These are phyloP conservation scores for Whitmania pigra DNA, from an alignment of 1,140 invertebrate genomes.

Conservation along the genomic window DNA sequence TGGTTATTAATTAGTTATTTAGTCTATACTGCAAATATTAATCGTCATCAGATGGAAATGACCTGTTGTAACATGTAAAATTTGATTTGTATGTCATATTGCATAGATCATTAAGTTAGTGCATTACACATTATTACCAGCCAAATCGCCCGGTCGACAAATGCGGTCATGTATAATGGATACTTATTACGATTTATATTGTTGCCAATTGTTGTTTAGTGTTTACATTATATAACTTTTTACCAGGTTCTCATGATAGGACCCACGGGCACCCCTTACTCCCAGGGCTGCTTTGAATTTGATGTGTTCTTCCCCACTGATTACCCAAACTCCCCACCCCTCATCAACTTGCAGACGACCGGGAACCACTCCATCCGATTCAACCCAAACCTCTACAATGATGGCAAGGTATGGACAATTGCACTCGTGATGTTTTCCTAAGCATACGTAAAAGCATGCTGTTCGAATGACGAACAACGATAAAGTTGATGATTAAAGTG, in stretches of 20 bases:
- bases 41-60: no score
- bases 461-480: background rate
- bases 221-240: slow-evolving; percentile 15
- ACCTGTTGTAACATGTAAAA: no score
- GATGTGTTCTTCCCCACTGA: slow-evolving; percentile 46
- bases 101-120: no score
- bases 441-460: no score
- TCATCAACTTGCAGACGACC: slow-evolving; percentile 84
- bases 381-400: slow-evolving; percentile 93
- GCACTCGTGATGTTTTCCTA: background rate
- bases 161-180: no score
- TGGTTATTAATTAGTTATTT: background rate
- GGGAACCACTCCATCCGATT: slow-evolving; percentile 83
- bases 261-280: slow-evolving; percentile 45
- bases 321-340: slow-evolving; percentile 46
- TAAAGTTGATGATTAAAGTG: background rate
- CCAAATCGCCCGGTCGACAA: no score
- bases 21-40: background rate
- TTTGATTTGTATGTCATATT: no score
- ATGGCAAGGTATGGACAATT: slow-evolving; percentile 58
- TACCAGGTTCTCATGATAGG: slow-evolving; percentile 70
- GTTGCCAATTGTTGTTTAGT: background rate
- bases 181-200: slow-evolving; percentile 6
- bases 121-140: no score
- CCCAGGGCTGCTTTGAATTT: slow-evolving; percentile 47